A percentile compares a stretch with the other conserved stretches of the same genome.
These are phyloP conservation scores for Melipona quadrifasciata DNA, from an alignment of 1,140 invertebrate species.

Conservation along the genomic window DNA sequence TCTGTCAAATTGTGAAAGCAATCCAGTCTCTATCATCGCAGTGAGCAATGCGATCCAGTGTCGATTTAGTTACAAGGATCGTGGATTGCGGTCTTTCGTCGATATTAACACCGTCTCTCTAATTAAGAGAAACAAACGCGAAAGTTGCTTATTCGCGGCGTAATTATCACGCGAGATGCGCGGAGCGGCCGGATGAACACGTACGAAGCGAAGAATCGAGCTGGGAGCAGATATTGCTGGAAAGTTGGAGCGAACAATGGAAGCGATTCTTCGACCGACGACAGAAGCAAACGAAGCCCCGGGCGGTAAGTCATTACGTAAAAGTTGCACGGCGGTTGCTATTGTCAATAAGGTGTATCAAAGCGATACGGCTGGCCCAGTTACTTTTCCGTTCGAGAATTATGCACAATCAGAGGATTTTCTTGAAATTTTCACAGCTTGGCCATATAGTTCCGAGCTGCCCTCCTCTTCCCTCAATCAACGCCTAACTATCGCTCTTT, in stretches of 20 bases:
- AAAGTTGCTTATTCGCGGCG: neutral
- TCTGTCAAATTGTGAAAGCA: constrained; percentile 4
- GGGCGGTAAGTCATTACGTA: neutral
- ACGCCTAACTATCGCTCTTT: neutral
- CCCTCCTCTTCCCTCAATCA: neutral
- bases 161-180: neutral
- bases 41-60: neutral
- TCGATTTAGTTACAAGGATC: neutral
- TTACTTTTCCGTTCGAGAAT: constrained; percentile 13
- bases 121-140: neutral
- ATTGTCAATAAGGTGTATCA: constrained; percentile 6
- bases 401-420: neutral
- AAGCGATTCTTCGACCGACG: neutral
- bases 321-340: neutral
- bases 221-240: too few species aligned
- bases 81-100: neutral
- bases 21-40: neutral
- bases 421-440: neutral
- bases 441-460: neutral
- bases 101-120: too few species aligned
- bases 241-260: neutral
- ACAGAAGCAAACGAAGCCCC: neutral
- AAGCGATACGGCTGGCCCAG: constrained; percentile 20
- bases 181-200: neutral
- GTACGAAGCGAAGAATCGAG: neutral